Conservation (phyloP, 2,888 invertebrate genomes). For the Myopa tessellatipennis region DNA sequence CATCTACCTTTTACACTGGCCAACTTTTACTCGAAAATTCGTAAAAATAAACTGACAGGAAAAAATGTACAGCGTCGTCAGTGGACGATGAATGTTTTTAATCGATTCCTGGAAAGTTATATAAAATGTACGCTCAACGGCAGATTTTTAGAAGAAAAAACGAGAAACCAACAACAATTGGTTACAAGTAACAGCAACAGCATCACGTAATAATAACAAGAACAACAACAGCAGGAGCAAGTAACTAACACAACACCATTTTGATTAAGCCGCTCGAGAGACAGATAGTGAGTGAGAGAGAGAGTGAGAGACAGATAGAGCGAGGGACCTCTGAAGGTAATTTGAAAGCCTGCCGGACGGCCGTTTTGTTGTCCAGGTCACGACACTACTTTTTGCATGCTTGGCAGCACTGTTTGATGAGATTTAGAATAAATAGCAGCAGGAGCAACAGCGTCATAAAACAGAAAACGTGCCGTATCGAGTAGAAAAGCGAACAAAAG, state of each 20-base stretch:
- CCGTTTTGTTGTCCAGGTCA: conserved; percentile 5
- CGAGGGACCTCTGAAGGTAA: neutral
- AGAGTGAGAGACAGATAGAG: neutral
- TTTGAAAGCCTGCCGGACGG: neutral
- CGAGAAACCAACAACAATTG: neutral
- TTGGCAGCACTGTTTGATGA: conserved; percentile 7
- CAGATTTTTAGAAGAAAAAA: neutral
- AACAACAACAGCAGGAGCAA: neutral
- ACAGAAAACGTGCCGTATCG: conserved; percentile 4
- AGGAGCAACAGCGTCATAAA: neutral
- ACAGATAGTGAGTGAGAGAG: neutral
- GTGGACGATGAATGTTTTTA: neutral
- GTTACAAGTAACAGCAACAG: neutral
- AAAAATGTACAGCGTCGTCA: neutral
- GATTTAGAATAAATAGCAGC: neutral
- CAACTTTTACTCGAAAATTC: too few relatives aligned
- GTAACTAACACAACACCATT: neutral
- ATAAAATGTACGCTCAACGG: too few relatives aligned
- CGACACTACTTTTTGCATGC: neutral
- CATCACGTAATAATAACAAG: neutral
- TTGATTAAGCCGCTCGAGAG: neutral
- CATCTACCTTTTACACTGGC: too few relatives aligned
- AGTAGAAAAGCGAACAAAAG: neutral
- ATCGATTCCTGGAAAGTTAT: conserved; percentile 5
- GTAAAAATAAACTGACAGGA: neutral